A percentile compares a stretch with the other conserved stretches of the same genome.
Conservation (phyloP, 2,888 invertebrate species). For the Cheilosia soror region DNA sequence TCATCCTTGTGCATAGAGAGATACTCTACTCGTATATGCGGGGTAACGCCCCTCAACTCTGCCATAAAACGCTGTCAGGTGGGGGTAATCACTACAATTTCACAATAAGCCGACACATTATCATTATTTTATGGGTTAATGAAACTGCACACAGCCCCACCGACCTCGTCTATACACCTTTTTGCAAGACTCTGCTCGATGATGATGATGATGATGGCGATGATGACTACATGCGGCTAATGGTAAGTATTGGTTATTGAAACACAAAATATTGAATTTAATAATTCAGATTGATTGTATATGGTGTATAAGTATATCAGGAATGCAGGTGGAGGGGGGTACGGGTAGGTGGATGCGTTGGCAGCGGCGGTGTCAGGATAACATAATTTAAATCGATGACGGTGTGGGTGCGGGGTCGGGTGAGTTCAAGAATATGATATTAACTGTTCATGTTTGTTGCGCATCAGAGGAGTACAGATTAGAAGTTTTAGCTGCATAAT, state of each 20-base stretch:
- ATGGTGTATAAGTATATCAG: not conserved
- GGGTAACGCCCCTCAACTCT: no score
- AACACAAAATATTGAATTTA: slow-evolving; percentile 72
- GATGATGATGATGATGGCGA: slow-evolving; percentile 32
- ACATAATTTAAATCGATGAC: slow-evolving; percentile 25
- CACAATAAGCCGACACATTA: slow-evolving; percentile 66
- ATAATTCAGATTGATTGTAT: slow-evolving; percentile 68
- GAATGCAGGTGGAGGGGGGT: not conserved
- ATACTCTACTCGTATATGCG: not conserved
- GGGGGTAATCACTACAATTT: slow-evolving; percentile 56
- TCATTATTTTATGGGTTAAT: slow-evolving; percentile 72
- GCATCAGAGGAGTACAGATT: slow-evolving; percentile 23
- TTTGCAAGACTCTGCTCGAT: slow-evolving; percentile 17
- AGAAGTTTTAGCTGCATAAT: slow-evolving; percentile 14
- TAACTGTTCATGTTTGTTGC: slow-evolving; percentile 2
- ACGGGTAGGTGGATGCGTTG: not conserved
- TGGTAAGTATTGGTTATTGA: slow-evolving; percentile 72
- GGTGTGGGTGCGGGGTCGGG: not conserved
- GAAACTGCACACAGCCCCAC: slow-evolving; percentile 29
- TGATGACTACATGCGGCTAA: slow-evolving; percentile 68
- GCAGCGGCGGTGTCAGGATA: not conserved
- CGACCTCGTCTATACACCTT: slow-evolving; percentile 8
- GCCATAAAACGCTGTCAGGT: not conserved
- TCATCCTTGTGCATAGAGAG: slow-evolving; percentile 5
- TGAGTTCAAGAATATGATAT: slow-evolving; percentile 27